These are phyloP conservation scores for Halcyon smyrnensis DNA, from an alignment of 2,797 vertebrate species.

Conservation along the genomic window DNA sequence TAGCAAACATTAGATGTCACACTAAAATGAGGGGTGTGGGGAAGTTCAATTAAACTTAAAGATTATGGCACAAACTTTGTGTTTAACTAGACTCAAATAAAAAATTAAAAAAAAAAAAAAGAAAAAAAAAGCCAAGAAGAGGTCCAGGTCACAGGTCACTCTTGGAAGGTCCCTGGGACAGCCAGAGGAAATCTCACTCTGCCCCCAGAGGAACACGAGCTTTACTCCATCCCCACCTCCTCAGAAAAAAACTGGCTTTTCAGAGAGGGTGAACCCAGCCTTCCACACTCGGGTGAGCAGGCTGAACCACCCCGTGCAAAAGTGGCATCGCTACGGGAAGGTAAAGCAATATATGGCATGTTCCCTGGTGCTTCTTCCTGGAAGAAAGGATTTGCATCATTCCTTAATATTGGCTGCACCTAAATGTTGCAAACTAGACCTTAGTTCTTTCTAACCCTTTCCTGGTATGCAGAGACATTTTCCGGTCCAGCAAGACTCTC, in stretches of 20 bases:
- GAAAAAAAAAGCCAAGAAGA: neutral
- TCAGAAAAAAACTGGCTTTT: neutral
- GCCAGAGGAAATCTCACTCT: neutral
- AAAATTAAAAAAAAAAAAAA: neutral
- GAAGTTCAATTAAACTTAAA: neutral
- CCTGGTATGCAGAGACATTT: neutral
- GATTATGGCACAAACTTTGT: neutral
- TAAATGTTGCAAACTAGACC: neutral
- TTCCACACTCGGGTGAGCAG: neutral
- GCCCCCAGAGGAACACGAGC: neutral
- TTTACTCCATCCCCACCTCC: neutral
- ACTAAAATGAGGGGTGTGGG: accelerated
- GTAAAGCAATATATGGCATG: neutral
- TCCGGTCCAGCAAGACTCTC: neutral
- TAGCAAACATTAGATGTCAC: neutral
- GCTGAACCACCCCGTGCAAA: neutral
- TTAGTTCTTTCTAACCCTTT: neutral
- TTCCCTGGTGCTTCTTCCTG: neutral
- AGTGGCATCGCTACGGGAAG: neutral
- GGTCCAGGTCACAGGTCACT: neutral
- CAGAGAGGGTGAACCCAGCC: neutral
- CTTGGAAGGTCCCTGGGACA: neutral
- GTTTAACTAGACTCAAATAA: neutral
- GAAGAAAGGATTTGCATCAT: slow-evolving; percentile 37
- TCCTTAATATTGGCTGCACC: neutral